These are phyloP conservation scores for Sebastes kiyomatsui DNA, from an alignment of 2,797 vertebrate genomes.

Conservation along the genomic window DNA sequence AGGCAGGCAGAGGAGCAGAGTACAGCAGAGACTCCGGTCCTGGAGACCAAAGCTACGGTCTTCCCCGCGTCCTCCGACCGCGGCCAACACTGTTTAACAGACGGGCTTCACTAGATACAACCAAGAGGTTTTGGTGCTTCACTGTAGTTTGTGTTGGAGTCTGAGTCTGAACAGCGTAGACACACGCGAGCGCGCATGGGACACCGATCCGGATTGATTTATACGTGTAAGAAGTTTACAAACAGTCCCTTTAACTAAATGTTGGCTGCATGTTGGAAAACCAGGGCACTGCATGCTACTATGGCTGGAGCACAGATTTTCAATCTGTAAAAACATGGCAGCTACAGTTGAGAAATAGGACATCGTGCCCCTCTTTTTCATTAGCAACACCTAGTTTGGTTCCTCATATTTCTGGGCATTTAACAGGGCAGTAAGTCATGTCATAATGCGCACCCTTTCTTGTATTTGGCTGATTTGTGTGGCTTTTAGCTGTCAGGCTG, in stretches of 20 bases:
- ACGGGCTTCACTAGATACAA: too few relatives aligned
- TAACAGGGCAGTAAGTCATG: background rate
- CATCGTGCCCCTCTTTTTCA: background rate
- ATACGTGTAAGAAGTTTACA: too few relatives aligned
- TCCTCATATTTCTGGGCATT: background rate
- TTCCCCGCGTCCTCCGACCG: too few relatives aligned
- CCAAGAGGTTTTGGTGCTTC: too few relatives aligned
- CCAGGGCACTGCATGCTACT: background rate
- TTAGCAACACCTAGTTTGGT: background rate
- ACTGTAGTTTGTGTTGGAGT: too few relatives aligned
- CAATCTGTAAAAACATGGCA: background rate
- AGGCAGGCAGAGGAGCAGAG: too few relatives aligned
- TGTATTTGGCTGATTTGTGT: background rate
- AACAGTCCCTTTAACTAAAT: background rate
- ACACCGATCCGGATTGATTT: too few relatives aligned
- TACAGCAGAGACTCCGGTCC: too few relatives aligned
- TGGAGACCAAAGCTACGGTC: too few relatives aligned
- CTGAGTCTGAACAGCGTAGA: too few relatives aligned
- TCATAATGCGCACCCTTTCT: background rate
- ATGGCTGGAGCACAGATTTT: background rate
- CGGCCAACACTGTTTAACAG: too few relatives aligned
- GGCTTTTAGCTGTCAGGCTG: background rate
- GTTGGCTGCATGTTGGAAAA: background rate
- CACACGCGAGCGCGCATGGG: too few relatives aligned
- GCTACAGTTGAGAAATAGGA: background rate